Conservation (phyloP, 2,888 invertebrate species). For the Folsomia candida region DNA sequence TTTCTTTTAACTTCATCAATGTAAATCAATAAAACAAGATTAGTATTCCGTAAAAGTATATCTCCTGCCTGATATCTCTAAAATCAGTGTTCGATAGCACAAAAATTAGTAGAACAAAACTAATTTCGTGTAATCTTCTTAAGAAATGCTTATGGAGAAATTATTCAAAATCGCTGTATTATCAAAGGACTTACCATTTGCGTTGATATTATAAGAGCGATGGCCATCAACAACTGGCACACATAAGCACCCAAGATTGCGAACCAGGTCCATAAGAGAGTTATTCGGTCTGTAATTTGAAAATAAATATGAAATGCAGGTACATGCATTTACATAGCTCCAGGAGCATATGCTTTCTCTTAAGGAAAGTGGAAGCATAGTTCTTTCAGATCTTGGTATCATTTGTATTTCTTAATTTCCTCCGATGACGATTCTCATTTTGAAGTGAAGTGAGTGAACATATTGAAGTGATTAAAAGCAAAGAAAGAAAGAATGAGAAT, state of each 20-base stretch:
- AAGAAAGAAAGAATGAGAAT: not conserved
- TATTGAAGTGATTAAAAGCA: no score
- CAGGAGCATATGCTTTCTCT: no score
- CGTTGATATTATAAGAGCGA: constrained; percentile 37
- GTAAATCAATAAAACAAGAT: not conserved
- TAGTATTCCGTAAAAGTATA: not conserved
- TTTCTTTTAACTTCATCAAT: not conserved
- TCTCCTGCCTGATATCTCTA: not conserved
- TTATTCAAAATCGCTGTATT: not conserved
- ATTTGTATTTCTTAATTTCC: no score
- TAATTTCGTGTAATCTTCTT: not conserved
- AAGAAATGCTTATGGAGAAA: not conserved
- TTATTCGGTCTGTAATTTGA: constrained; percentile 33
- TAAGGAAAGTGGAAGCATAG: no score
- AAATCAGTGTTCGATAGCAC: not conserved
- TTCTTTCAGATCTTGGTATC: no score
- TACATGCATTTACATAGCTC: not conserved
- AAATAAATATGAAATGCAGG: not conserved
- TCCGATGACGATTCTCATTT: no score
- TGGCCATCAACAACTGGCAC: constrained; percentile 35
- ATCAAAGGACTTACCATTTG: constrained; percentile 27
- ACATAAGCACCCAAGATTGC: constrained; percentile 42
- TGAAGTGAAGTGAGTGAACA: no score
- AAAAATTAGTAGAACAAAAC: not conserved
- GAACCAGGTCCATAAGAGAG: constrained; percentile 44